These are phyloP conservation scores for Cerastoderma edule DNA, from an alignment of 2,888 invertebrate species.

Conservation along the genomic window DNA sequence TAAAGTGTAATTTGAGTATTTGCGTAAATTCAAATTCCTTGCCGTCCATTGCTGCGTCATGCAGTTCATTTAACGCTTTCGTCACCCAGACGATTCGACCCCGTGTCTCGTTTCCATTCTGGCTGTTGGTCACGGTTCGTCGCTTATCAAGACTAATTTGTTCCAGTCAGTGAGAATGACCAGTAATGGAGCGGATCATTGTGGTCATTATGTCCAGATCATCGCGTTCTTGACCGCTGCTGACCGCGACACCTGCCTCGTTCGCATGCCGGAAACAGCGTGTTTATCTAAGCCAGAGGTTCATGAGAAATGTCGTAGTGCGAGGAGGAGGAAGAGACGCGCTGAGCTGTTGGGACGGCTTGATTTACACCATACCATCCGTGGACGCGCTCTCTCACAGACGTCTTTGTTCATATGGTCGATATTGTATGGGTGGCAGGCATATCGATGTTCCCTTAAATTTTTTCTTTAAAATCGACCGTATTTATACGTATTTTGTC, in stretches of 20 bases:
- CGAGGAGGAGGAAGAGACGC: too few species aligned
- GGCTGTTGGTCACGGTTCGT: slow-evolving; percentile 48
- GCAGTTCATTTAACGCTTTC: slow-evolving; percentile 15
- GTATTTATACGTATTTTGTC: too few species aligned
- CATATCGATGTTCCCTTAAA: too few species aligned
- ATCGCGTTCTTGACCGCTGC: slow-evolving; percentile 42
- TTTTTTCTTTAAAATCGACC: too few species aligned
- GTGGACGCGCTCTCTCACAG: too few species aligned
- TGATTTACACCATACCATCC: too few species aligned
- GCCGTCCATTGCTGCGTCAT: slow-evolving; percentile 16
- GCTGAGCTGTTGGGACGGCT: too few species aligned
- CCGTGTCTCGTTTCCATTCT: background rate
- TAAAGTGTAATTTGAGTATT: too few species aligned
- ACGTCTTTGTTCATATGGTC: too few species aligned
- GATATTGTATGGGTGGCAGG: too few species aligned
- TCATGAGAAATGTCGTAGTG: too few species aligned
- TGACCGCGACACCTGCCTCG: slow-evolving; percentile 28
- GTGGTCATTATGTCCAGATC: slow-evolving; percentile 50
- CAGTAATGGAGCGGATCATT: slow-evolving; percentile 57
- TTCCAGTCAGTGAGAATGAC: slow-evolving; percentile 57
- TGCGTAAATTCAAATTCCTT: too few species aligned
- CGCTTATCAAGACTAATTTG: slow-evolving; percentile 58
- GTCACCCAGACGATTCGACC: slow-evolving; percentile 9
- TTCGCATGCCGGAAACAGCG: slow-evolving; percentile 6
- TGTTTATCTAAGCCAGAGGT: slow-evolving; percentile 15